Base-by-base conservation (phyloP, 2,888 invertebrate species). In the Ligdia adustata region DNA sequence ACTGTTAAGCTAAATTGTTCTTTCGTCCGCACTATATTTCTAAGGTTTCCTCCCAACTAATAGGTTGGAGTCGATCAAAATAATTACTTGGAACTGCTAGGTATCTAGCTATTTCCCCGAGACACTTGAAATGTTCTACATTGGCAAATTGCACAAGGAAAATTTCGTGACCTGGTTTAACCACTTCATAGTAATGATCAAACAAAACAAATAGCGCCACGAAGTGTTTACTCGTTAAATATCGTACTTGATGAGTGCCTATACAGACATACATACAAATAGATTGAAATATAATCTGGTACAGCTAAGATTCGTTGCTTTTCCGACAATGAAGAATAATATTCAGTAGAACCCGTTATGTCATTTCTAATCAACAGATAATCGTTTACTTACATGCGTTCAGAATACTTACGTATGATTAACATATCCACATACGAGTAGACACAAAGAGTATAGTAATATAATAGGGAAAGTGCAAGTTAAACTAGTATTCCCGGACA, bases 361-460 rank as follows among this genome's bases (percentile, higher is more conserved):
- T 28, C 33, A 4, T n/a, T n/a, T 28, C 13, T 33, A 26, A 9
- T 29, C 46, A 20, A 46, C 52, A 51, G 47, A 50, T 38, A 46
- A 32, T 45, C 37, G 26, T 32, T 22, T 27, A 32, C 20, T 27
- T 9, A 42, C 49, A 51, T 55, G 44, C 49, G 50, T 42, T 31
- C 32, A 22, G 34, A 57, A 62, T n/a, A n/a, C n/a, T n/a, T 48
- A 42, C 58, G 58, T 52, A 57, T 55, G 58, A 49, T 50, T 49
- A 50, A 64, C 66, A 70, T 70, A 69, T 64, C 64, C 35, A 34
- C 41, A 14, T n/a, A n/a, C n/a, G n/a, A n/a, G n/a, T n/a, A n/a
- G n/a, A n/a, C n/a, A n/a, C n/a, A n/a, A n/a, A n/a, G n/a, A n/a
- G n/a, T n/a, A n/a, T n/a, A n/a, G n/a, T n/a, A n/a, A n/a, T n/a